Base-by-base conservation (phyloP, 2,888 invertebrate species). In the Apodemia mormo region DNA sequence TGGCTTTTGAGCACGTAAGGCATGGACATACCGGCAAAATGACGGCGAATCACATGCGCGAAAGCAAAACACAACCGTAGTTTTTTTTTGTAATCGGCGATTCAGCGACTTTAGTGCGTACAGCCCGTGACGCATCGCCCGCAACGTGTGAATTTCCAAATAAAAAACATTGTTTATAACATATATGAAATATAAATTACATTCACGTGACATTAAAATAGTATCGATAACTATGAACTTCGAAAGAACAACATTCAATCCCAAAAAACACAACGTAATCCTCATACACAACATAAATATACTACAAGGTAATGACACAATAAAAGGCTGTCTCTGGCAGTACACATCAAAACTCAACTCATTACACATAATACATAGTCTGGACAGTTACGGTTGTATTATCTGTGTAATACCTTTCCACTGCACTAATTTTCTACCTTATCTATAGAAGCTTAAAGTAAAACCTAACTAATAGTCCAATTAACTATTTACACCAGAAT, bases 401-500 rank as follows among this genome's bases (percentile, higher is more conserved):
- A 49, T 67, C 37, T 29, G 49, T 14, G 10, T 67, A 70, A 65
- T 67, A 71, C 33, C 29, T 37, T 52, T 45, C 67, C 69, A 68
- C 33, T 70, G 66, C 45, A 69, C 45, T 68, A 56, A 58, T 14
- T 49, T 72, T 58, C 45, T 56, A 66, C 61, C 72, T 74, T 71
- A 71, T 68, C 71, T 68, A 70, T 70, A 67, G 71, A 72, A 72
- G 69, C 73, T 73, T 77, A 75, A 43, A 67, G 61, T 71, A 74
- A 71, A 67, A 69, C 73, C 71, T 73, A 73, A 72, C 71, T 72
- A 75, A 69, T 67, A 70, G 85, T 88, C 85, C 85, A 83, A 86
- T 84, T 78, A 78, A 80, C 81, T 82, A 83, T 85, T 81, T 83
- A 86, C 86, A 87, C 82, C 78, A 75, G 71, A 79, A 77, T 75